Evolutionary conservation across 2,113 vertebrate species (phyloP).

Genomic region (Ciconia maguari): DNA sequence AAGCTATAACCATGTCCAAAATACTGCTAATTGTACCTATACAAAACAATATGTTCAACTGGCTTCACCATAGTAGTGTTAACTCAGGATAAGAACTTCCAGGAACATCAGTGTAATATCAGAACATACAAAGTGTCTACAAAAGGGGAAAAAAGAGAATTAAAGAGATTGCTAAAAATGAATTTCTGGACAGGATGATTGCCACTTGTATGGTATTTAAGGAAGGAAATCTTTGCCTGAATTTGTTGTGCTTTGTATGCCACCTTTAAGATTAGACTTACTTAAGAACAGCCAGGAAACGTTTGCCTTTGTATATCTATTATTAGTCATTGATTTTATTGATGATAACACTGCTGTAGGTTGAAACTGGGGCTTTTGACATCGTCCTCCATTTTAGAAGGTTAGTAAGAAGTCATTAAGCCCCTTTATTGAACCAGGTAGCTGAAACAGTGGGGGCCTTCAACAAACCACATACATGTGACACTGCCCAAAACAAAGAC

Average conservation of each 20-base stretch:
- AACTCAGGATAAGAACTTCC: not conserved
- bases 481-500: not conserved
- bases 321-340: not conserved
- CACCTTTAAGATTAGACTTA: not conserved
- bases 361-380: not conserved
- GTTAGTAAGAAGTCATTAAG: not conserved
- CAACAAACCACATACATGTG: not conserved
- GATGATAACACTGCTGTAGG: not conserved
- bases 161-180: not conserved
- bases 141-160: not conserved
- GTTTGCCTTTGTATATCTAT: not conserved
- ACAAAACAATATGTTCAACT: not conserved
- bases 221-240: not conserved
- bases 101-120: not conserved
- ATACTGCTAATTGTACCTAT: not conserved
- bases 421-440: not conserved
- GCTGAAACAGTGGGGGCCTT: not conserved
- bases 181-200: not conserved
- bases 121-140: fast-evolving
- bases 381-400: not conserved
- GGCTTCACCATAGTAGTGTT: not conserved
- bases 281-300: not conserved
- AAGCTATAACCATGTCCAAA: not conserved
- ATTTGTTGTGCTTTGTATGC: not conserved
- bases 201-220: not conserved